Evolutionary conservation across 2,113 vertebrate genomes (phyloP), one percentile per base, ranked within the genome.

Genomic region (Epinephelus fuscoguttatus): DNA sequence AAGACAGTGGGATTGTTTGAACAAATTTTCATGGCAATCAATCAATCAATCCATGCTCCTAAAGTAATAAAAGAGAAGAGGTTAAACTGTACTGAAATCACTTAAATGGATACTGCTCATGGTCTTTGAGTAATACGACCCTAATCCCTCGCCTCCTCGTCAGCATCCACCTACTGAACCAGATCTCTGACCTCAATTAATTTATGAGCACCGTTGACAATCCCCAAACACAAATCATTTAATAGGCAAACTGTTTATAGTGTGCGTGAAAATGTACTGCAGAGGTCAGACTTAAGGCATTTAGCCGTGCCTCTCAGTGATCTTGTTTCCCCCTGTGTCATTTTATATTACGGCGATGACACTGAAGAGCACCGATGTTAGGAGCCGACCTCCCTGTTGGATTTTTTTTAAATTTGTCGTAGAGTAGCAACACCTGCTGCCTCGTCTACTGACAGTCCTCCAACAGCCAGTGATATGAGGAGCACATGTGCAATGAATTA

Each of bases 401-500:
- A 63, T 23, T 49, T 70, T 68, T 84, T 69, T 45, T 27, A 62
- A 84, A 87, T 68, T 53, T n/a, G 71, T 61, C 56, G 52, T 27
- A n/a, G 42, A 66, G 50, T 19, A 70, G 59, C 49, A 81, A 75
- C 88, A 90, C 75, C 91, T 91, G 84, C 83, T 83, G 62, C 80
- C 81, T 61, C 6, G 14, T 25, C 68, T 40, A 21, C 40, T 70
- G 63, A 62, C 61, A 53, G 60, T 56, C 61, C 53, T 66, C 70
- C 42, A 17, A 42, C 21, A 80, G 47, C 15, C 63, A 78, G 37
- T 45, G 21, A 84, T 33, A 67, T 23, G 74, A 66, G 70, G 30
- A 78, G 33, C 72, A 70, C 62, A 62, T 68, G 52, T 64, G 81
- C 18, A 23, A 42, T 64, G 68, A 86, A 67, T 86, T 55, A 84